Evolutionary conservation across 2,888 invertebrate species (phyloP), one percentile per base, ranked within the genome.

Genomic region (Athalia rosae): DNA sequence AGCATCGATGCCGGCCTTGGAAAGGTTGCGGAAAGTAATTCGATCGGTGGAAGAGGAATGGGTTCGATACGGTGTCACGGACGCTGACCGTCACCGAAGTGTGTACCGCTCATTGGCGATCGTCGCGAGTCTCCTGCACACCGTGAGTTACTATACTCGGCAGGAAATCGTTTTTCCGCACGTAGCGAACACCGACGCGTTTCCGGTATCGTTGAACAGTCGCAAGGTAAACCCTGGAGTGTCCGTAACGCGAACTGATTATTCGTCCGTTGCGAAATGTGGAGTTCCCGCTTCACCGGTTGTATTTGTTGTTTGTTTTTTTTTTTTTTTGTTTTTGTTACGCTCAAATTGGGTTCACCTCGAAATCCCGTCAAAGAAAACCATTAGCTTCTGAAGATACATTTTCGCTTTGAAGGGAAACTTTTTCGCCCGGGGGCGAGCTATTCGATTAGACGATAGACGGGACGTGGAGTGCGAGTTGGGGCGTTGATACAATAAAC

Each of bases 81-180:
- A 83, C 84, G 80, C 79, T 67, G 79, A 80, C 80, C 79, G 82
- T 80, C 82, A 77, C 76, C 64, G 56, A 48, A 67, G 76, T 48
- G 79, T 78, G 78, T 80, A 74, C 76, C 67, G 79, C 63, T 66
- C 79, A 80, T 77, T 74, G 77, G 79, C 53, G n/a, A 78, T 80
- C 81, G 80, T 80, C 76, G 28, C 28, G 28, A 28, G 28, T 28
- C 28, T 28, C 28, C 28, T 28, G 28, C 28, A 28, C 74, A 79
- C 78, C 56, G 63, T 86, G 86, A 87, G 80, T 87, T 88, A 88
- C n/a, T n/a, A n/a, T n/a, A n/a, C 84, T 82, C 84, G 83, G 82
- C 82, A 85, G 87, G 85, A 87, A 87, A 84, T 85, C 80, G 83
- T 83, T 83, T 84, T 85, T 83, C 83, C 83, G 79, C 79, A 80